Percentiles rank a stretch among this genome's conserved stretches.
Conservation (phyloP, 2,113 vertebrate genomes). For the Microcebus tavaratra region DNA sequence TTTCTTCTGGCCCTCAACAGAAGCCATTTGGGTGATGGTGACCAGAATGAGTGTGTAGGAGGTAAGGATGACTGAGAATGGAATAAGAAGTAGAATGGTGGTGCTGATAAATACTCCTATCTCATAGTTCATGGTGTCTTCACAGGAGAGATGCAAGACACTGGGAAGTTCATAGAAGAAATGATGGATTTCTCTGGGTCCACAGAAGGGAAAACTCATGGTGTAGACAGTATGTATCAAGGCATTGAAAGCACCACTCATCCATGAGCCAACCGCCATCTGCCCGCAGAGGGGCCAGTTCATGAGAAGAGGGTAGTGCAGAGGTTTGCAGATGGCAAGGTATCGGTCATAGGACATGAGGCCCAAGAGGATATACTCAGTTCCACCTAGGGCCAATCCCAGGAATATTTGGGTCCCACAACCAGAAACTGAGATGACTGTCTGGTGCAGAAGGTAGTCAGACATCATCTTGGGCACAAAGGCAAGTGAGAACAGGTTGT, state of each 20-base stretch:
- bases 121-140: background rate
- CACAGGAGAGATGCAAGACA: slow-evolving; percentile 3
- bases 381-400: background rate
- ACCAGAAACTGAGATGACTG: background rate
- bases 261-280: background rate
- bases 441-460: background rate
- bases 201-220: background rate
- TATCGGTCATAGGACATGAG: background rate
- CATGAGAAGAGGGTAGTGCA: background rate
- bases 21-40: background rate
- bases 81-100: background rate
- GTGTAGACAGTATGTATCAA: background rate
- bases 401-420: background rate
- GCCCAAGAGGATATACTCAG: slow-evolving; percentile 22
- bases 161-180: background rate
- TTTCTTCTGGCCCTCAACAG: background rate
- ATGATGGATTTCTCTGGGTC: slow-evolving; percentile 20
- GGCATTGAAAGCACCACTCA: background rate
- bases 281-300: background rate
- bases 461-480: slow-evolving; percentile 6
- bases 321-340: background rate
- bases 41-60: background rate
- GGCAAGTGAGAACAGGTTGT: background rate
- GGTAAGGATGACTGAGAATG: background rate
- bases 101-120: background rate